These are phyloP conservation scores for Scopus umbretta DNA, from an alignment of 2,113 vertebrate genomes.

Conservation along the genomic window DNA sequence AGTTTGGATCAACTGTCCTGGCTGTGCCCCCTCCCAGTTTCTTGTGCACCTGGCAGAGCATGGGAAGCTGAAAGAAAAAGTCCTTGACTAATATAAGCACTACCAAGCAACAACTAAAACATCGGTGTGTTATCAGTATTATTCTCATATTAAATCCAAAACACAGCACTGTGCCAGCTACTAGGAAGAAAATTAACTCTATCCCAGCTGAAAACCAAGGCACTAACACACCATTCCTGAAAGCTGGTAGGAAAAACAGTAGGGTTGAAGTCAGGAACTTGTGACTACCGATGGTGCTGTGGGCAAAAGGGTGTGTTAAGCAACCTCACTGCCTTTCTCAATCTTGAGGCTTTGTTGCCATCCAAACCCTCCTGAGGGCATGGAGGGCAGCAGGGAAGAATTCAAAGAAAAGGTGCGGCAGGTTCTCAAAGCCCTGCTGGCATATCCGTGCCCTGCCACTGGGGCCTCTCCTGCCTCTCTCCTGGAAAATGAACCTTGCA, in stretches of 20 bases:
- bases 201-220: too few relatives aligned
- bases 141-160: too few relatives aligned
- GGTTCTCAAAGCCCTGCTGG: not conserved
- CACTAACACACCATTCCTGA: not conserved
- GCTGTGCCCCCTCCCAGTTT: too few relatives aligned
- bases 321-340: not conserved
- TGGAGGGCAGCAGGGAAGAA: not conserved
- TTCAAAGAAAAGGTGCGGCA: not conserved
- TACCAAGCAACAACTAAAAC: too few relatives aligned
- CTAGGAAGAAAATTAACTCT: too few relatives aligned
- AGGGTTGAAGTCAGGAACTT: not conserved
- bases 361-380: not conserved
- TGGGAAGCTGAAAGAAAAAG: too few relatives aligned
- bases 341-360: not conserved
- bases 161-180: too few relatives aligned
- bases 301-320: not conserved
- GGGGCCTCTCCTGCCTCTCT: not conserved
- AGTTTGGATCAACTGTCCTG: too few relatives aligned
- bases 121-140: too few relatives aligned
- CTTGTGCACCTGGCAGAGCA: too few relatives aligned
- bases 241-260: not conserved
- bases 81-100: too few relatives aligned
- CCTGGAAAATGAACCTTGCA: not conserved
- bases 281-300: not conserved
- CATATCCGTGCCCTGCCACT: not conserved